A percentile compares a stretch with the other conserved stretches of the same genome.
Conservation (phyloP, 2,113 vertebrate genomes). For the Dolichotis patagonum region DNA sequence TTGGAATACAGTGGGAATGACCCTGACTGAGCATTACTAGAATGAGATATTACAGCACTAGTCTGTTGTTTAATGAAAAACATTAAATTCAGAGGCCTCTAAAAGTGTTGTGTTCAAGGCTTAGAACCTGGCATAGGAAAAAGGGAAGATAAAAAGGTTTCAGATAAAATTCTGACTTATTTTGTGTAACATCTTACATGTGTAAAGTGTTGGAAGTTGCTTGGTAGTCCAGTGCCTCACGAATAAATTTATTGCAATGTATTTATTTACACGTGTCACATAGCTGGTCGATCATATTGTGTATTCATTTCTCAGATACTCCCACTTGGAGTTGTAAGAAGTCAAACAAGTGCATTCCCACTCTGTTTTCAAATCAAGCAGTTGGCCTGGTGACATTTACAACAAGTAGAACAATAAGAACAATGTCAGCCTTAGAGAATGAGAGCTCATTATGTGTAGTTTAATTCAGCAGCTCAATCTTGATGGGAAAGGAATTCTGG, state of each 20-base stretch:
- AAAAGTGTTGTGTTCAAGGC: neutral
- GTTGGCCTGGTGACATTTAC: neutral
- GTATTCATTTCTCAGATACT: conserved; percentile 52
- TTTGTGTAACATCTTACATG: conserved; percentile 1
- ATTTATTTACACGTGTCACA: neutral
- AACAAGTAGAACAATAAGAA: conserved; percentile 42
- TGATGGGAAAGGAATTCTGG: conserved; percentile 58
- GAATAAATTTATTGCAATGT: neutral
- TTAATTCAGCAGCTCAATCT: conserved; percentile 46
- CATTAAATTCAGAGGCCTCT: conserved; percentile 49
- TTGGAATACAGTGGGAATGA: neutral
- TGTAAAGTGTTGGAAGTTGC: neutral
- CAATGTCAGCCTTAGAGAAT: conserved; percentile 25
- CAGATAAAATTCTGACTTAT: neutral
- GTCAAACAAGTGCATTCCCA: conserved; percentile 36
- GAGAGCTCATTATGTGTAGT: conserved; percentile 24
- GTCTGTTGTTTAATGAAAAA: conserved; percentile 36
- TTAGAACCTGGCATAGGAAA: neutral
- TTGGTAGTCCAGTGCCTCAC: neutral
- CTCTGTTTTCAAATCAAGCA: conserved; percentile 51
- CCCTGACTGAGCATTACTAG: neutral
- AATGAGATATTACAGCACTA: neutral
- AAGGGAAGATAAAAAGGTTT: conserved; percentile 39
- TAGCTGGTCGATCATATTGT: neutral
- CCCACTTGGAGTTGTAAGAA: conserved; percentile 56